Evolutionary conservation across 2,797 vertebrate species (phyloP), one percentile per base, ranked within the genome.

Genomic region (Hephaestus fuliginosus): DNA sequence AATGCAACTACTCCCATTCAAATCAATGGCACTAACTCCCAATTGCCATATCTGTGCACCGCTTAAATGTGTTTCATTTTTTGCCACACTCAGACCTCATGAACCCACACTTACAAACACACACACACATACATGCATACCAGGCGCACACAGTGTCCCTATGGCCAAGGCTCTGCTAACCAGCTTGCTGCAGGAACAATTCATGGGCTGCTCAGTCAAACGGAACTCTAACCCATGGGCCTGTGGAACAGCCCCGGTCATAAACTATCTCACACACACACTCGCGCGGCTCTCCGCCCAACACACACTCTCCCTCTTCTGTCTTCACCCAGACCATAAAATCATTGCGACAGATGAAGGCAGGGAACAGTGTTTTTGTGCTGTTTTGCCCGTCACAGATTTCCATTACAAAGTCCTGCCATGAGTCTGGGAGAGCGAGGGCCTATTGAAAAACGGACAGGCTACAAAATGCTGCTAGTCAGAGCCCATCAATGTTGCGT

Each of bases 361-460:
- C 93, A 93, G 90, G 86, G 89, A 90, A 90, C 91, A 85, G 90
- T 92, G 92, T 93, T 93, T 92, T 85, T 89, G 84, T 90, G 91
- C 90, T 87, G 89, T 92, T 93, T 91, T 88, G 84, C 89, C 90
- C 73, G 85, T 91, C 88, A 93, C 90, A 91, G 76, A 94, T 95
- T 94, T 95, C 94, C 94, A 95, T 95, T 93, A 94, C 93, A 94
- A 95, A 93, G 93, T 94, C 88, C 36, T 89, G 91, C 89, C 83
- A 82, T 91, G 91, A 92, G 90, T 89, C 88, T 88, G 90, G 80
- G 88, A 91, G 89, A 88, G 86, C n/a, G 67, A 80, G 82, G 81
- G 61, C 79, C 92, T 83, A 86, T 92, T 91, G 92, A 92, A 90
- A 89, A 89, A 85, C 15, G 88, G 91, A 93, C 89, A 91, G 75